These are phyloP conservation scores for Danio albolineatus DNA, from an alignment of 2,797 vertebrate species.

Conservation along the genomic window DNA sequence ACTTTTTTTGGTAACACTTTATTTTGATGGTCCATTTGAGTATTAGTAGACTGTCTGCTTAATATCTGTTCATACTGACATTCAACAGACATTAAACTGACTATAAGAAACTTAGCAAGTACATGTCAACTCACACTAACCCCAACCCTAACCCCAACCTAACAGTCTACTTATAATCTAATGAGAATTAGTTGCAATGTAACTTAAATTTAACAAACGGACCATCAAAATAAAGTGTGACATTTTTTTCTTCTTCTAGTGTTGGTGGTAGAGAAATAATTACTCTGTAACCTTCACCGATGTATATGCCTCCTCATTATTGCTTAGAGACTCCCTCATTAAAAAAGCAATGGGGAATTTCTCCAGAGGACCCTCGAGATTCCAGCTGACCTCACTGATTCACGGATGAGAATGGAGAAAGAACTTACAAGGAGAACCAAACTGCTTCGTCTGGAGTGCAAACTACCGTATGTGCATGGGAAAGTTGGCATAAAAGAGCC, in stretches of 20 bases:
- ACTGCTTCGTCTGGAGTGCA: neutral
- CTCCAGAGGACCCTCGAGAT: slow-evolving; percentile 53
- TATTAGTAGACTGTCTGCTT: too few species aligned
- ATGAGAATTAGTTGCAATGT: too few species aligned
- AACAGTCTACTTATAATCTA: too few species aligned
- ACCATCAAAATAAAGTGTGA: too few species aligned
- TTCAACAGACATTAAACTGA: too few species aligned
- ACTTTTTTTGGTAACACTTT: too few species aligned
- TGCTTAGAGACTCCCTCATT: slow-evolving; percentile 38
- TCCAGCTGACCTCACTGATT: slow-evolving; percentile 40
- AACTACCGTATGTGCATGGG: slow-evolving; percentile 6
- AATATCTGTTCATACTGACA: too few species aligned
- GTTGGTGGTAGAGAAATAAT: neutral
- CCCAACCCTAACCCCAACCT: too few species aligned
- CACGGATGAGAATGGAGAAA: neutral
- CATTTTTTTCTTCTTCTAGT: neutral
- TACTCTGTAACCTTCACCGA: slow-evolving; percentile 12
- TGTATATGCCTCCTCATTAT: slow-evolving; percentile 28
- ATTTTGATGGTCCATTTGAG: too few species aligned
- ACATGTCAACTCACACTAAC: too few species aligned
- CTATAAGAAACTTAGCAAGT: too few species aligned
- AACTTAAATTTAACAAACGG: too few species aligned
- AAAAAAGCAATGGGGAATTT: slow-evolving; percentile 52
- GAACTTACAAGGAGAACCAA: neutral
- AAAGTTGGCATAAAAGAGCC: slow-evolving; percentile 22